A percentile compares a stretch with the other conserved stretches of the same genome.
These are phyloP conservation scores for Papilio demoleus DNA, from an alignment of 2,888 invertebrate genomes.

Conservation along the genomic window DNA sequence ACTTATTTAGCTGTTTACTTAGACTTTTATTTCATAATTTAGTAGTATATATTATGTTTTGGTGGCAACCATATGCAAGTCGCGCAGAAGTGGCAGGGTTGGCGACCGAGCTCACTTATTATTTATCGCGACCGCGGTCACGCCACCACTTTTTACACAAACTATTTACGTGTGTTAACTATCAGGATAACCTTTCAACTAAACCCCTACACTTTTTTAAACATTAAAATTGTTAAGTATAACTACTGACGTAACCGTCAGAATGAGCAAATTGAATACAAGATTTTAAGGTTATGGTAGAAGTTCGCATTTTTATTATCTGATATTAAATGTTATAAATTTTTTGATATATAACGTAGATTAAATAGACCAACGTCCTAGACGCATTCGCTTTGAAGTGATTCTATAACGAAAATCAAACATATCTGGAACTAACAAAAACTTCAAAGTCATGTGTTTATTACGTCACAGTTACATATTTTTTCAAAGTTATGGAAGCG, in stretches of 20 bases:
- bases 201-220: constrained; percentile 4
- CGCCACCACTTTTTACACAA: constrained; percentile 44
- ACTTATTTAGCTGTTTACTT: no score
- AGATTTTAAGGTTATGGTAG: background rate
- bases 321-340: no score
- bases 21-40: background rate
- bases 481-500: no score
- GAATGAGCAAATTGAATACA: background rate
- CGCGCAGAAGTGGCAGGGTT: constrained; percentile 36
- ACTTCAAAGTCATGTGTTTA: no score
- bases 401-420: no score
- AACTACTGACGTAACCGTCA: no score
- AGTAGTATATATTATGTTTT: background rate
- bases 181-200: constrained; percentile 36
- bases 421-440: no score
- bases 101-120: constrained; percentile 48
- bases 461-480: no score
- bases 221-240: constrained; percentile 15
- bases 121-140: constrained; percentile 48
- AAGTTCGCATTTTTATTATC: no score
- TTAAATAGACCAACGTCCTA: no score
- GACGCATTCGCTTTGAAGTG: no score
- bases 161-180: constrained; percentile 38
- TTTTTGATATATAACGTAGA: no score
- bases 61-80: constrained; percentile 33